Evolutionary conservation across 2,113 vertebrate genomes (phyloP).

Genomic region (Macrotis lagotis): DNA sequence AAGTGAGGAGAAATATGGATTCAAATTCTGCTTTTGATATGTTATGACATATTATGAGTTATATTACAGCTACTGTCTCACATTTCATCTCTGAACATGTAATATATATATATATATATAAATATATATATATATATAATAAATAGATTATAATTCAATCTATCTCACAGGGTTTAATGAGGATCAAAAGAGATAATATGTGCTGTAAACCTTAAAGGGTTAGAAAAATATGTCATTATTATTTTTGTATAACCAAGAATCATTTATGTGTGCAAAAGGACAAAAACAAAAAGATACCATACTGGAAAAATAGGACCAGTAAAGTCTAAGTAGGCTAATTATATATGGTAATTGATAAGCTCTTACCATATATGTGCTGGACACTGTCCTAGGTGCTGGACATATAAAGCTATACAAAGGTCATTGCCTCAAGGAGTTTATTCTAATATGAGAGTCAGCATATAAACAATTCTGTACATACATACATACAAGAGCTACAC

Average conservation of each 20-base stretch:
- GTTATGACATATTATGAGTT: no score
- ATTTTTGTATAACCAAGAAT: background rate
- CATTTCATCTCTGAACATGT: background rate
- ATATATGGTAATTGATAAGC: background rate
- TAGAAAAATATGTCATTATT: background rate
- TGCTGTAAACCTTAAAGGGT: background rate
- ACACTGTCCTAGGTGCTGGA: background rate
- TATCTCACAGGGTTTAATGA: background rate
- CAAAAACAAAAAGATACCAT: background rate
- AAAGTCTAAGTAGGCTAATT: background rate
- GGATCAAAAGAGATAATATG: background rate
- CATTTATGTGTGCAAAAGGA: background rate
- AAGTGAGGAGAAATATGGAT: no score
- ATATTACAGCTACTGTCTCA: background rate
- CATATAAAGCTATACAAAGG: background rate
- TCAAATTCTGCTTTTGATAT: background rate
- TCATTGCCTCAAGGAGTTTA: background rate
- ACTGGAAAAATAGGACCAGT: background rate
- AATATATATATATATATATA: no score
- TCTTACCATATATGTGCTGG: background rate
- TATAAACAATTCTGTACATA: background rate
- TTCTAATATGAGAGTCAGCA: background rate
- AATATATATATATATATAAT: no score
- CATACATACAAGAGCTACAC: background rate
- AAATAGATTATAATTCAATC: background rate